These are phyloP conservation scores for human (Homo sapiens) DNA, from an alignment of 2,113 vertebrate species.

Conservation along the genomic window DNA sequence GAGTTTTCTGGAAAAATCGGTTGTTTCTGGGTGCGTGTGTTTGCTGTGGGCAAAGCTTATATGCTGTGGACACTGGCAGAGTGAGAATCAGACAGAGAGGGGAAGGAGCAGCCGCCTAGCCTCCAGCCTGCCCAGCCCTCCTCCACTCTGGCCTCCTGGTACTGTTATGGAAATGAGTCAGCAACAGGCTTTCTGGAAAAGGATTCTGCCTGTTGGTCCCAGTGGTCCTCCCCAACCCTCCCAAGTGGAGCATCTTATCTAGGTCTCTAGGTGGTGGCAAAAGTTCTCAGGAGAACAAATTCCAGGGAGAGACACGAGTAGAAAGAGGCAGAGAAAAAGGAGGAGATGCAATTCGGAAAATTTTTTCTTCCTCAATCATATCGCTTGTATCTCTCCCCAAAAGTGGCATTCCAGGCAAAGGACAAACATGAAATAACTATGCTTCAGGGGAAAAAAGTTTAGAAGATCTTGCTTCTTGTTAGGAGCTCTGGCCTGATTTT, in stretches of 20 bases:
- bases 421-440: background rate
- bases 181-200: background rate
- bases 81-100: background rate
- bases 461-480: background rate
- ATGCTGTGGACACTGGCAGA: background rate
- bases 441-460: background rate
- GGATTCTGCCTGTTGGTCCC: background rate
- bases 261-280: background rate
- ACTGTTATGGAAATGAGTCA: background rate
- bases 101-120: background rate
- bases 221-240: background rate
- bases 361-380: background rate
- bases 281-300: constrained; percentile 14
- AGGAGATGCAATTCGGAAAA: background rate
- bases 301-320: background rate
- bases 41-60: background rate
- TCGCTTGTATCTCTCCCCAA: background rate
- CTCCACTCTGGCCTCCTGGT: background rate
- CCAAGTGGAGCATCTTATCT: background rate
- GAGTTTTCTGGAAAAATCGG: background rate
- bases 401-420: background rate
- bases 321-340: background rate
- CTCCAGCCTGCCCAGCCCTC: background rate
- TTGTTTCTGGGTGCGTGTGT: background rate
- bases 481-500: background rate